Evolutionary conservation across 2,888 invertebrate species (phyloP).

Genomic region (Branchellion lobata): DNA sequence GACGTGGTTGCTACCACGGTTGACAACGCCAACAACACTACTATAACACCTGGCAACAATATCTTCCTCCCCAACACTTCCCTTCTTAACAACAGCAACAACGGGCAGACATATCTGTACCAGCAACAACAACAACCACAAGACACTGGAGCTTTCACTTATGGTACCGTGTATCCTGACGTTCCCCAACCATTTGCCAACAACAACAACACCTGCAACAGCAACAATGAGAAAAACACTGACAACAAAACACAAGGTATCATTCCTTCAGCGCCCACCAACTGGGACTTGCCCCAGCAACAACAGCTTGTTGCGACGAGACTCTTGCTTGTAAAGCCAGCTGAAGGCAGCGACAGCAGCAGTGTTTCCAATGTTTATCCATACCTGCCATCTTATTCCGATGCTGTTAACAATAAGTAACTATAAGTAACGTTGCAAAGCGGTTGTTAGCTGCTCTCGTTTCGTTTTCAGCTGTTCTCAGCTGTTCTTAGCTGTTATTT

Average conservation of each 20-base stretch:
- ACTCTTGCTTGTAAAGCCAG: conserved; percentile 29
- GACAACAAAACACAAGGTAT: neutral
- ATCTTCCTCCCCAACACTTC: conserved; percentile 3
- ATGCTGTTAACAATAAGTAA: conserved; percentile 19
- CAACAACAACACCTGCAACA: neutral
- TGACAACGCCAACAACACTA: neutral
- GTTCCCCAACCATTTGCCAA: neutral
- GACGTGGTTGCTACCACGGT: conserved; percentile 21
- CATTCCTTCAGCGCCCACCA: conserved; percentile 20
- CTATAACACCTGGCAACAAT: neutral
- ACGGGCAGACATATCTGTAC: neutral
- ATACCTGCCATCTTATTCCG: conserved; percentile 31
- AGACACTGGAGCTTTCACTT: neutral
- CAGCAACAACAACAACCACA: conserved; percentile 7
- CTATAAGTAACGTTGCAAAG: no score
- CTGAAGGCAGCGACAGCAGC: neutral
- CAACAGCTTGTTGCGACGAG: conserved; percentile 31
- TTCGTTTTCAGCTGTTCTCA: no score
- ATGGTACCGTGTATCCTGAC: neutral
- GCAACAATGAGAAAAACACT: neutral
- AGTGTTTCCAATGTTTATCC: neutral
- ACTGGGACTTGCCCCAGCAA: conserved; percentile 27
- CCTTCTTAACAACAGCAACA: conserved; percentile 1
- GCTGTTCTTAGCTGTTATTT: no score
- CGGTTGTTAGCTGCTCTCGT: no score